These are phyloP conservation scores for Sisyra nigra DNA, from an alignment of 2,888 invertebrate species.

Conservation along the genomic window DNA sequence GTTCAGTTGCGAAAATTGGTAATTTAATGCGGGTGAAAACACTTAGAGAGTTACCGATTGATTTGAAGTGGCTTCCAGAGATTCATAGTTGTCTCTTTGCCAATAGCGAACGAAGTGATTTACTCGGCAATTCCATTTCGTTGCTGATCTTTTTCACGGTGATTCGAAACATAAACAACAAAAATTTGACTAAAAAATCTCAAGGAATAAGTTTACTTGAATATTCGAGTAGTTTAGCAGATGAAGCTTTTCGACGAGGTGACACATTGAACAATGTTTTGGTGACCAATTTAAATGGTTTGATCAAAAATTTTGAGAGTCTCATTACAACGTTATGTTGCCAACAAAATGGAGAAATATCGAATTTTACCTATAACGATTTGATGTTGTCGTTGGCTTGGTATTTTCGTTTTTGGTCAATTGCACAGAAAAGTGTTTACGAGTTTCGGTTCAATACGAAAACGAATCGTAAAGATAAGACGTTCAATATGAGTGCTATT, in stretches of 20 bases:
- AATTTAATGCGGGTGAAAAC: no score
- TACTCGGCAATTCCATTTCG: constrained; percentile 19
- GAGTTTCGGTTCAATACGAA: background rate
- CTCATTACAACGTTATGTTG: constrained; percentile 27
- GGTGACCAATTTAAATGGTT: constrained; percentile 32
- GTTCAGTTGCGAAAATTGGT: no score
- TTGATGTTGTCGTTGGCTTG: constrained; percentile 35
- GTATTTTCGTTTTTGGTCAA: constrained; percentile 31
- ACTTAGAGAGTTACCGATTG: constrained; percentile 17
- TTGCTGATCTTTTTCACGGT: constrained; percentile 30
- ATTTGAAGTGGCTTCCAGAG: constrained; percentile 23
- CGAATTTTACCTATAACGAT: constrained; percentile 25
- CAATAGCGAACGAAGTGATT: background rate
- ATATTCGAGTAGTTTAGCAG: no score
- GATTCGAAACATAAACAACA: constrained; percentile 13
- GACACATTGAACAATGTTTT: constrained; percentile 33
- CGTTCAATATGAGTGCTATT: background rate
- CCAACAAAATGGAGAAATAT: constrained; percentile 19
- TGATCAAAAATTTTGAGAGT: constrained; percentile 30
- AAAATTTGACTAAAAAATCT: background rate
- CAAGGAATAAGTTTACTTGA: no score
- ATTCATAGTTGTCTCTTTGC: constrained; percentile 4
- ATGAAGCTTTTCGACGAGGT: no score
- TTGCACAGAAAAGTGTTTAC: background rate
- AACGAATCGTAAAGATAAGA: background rate